Conservation (phyloP, 1,140 invertebrate genomes). For the Drosophila ogumai region DNA sequence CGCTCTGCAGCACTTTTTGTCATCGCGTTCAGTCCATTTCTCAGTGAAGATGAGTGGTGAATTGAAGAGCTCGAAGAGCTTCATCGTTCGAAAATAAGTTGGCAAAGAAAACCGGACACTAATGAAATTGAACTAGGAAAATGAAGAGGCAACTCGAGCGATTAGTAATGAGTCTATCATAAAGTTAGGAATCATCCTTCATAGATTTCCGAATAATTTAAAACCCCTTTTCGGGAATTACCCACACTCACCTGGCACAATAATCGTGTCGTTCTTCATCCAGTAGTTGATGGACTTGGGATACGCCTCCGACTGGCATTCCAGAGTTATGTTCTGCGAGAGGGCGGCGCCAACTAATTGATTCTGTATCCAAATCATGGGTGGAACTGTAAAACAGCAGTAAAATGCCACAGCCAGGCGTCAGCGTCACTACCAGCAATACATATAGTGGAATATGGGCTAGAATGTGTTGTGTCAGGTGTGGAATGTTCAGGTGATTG, state of each 20-base stretch:
- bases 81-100: slow-evolving; percentile 51
- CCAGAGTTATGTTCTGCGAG: slow-evolving; percentile 89
- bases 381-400: slow-evolving; percentile 88
- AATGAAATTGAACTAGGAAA: slow-evolving; percentile 19
- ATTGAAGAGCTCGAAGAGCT: slow-evolving; percentile 45
- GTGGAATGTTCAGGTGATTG: slow-evolving; percentile 58
- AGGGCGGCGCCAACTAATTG: slow-evolving; percentile 92
- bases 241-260: slow-evolving; percentile 90
- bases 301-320: slow-evolving; percentile 94
- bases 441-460: slow-evolving; percentile 18
- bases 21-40: slow-evolving; percentile 69
- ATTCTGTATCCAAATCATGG: slow-evolving; percentile 94
- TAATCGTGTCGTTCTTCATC: slow-evolving; percentile 92
- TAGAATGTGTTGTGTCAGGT: slow-evolving; percentile 54
- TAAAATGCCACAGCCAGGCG: slow-evolving; percentile 21
- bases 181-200: too few species aligned
- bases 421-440: not conserved
- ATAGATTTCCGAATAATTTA: not conserved
- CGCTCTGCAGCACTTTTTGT: slow-evolving; percentile 20
- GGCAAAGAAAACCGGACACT: not conserved
- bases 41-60: slow-evolving; percentile 66
- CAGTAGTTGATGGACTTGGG: slow-evolving; percentile 95
- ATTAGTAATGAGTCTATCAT: not conserved
- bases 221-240: not conserved
- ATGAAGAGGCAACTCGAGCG: not conserved